Percentiles rank a stretch among this genome's conserved stretches.
These are phyloP conservation scores for Spisula subtruncata DNA, from an alignment of 2,888 invertebrate genomes.

Conservation along the genomic window DNA sequence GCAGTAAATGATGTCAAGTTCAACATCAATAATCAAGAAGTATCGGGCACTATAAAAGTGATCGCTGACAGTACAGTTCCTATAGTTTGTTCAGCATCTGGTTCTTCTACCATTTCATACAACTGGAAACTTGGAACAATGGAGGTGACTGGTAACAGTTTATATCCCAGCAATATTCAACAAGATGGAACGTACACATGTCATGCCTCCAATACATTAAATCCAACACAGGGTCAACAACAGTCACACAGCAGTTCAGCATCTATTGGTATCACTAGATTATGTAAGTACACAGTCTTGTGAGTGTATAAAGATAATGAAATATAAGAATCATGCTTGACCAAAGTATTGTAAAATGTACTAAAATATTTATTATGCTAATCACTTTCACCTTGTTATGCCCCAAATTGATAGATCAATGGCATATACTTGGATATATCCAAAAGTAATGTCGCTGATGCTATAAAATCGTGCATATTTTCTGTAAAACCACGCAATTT, in stretches of 20 bases:
- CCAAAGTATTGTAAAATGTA: too few species aligned
- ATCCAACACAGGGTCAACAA: background rate
- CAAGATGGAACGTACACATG: constrained; percentile 5
- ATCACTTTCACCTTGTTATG: too few species aligned
- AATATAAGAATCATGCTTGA: too few species aligned
- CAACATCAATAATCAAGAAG: background rate
- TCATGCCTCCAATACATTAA: background rate
- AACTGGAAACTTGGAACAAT: background rate
- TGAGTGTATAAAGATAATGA: too few species aligned
- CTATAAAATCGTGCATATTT: too few species aligned
- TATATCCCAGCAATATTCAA: background rate
- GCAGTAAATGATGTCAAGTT: background rate
- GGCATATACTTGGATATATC: too few species aligned
- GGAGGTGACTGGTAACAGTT: background rate
- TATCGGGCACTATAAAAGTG: constrained; percentile 1
- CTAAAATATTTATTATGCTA: too few species aligned
- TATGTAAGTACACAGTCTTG: background rate
- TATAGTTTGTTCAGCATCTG: constrained; percentile 16
- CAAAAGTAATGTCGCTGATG: too few species aligned
- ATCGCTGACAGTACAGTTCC: background rate
- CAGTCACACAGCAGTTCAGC: background rate
- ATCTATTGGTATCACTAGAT: background rate
- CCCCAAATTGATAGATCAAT: too few species aligned
- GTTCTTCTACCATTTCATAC: background rate
- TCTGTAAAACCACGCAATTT: too few species aligned